Evolutionary conservation across 2,797 vertebrate species (phyloP), one percentile per base, ranked within the genome.

Genomic region (Anas bernieri): DNA sequence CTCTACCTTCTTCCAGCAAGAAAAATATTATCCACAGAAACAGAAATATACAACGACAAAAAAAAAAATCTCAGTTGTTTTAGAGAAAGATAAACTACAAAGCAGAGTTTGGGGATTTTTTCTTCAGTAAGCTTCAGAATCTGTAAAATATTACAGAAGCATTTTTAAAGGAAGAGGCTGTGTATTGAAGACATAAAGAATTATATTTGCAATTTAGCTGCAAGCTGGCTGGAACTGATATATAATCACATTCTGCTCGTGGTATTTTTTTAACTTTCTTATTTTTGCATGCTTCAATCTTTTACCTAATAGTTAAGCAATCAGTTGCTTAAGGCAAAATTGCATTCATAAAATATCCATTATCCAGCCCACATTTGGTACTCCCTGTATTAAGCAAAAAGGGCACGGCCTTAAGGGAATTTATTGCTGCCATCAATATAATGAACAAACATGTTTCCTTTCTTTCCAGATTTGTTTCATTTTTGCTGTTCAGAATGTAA

Each of bases 1-100:
- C 98, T 98, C 96, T 97, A 97, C 97, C 93, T 97, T 96, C 69
- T 97, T 96, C 92, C 92, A 96, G 87, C 91, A 90, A 94, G 72
- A 93, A 97, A 95, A 96, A 96, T 83, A 79, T 92, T 91, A 94
- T 93, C 52, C 70, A 46, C 87, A 63, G 86, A 95, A 94, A 92
- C 79, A 90, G 66, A 96, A 86, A 96, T 90, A 95, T 64, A 93
- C 79, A 90, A 92, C 30, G 79, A 92, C 91, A 77, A 93, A 46
- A 66, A 43, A 41, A 43, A 41, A 16, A 14, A 14, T 33, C 61
- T 35, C 62, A 37, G 26, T 33, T 87, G 22, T 30, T 90, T 90
- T 91, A 89, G 83, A 67, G 56, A 91, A 89, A 83, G 41, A 76
- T 83, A 88, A 91, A 74, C 59, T 73, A 82, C 75, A 89, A 92